phyloP scores from a whole-genome alignment of 1,140 invertebrate genomes.

The Drosophila ambigua region DNA sequence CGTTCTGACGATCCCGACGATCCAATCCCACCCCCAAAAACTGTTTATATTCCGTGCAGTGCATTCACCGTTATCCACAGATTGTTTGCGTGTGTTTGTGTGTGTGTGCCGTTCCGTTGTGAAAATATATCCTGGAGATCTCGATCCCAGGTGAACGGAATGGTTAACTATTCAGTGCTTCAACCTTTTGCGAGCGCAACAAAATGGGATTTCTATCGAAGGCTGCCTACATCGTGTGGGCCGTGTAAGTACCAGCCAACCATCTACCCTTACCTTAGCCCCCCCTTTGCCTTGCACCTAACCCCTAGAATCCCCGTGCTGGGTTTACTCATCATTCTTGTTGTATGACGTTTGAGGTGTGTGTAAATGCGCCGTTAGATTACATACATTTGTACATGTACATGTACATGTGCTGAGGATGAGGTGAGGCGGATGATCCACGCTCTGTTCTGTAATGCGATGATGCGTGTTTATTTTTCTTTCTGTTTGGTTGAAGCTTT shows the following conservation, averaged over 20 bases:
- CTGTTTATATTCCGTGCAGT: conserved; percentile 1
- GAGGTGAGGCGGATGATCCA: too few relatives aligned
- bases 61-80: too few relatives aligned
- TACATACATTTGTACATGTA: too few relatives aligned
- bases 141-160: conserved; percentile 32
- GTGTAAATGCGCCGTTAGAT: too few relatives aligned
- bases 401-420: too few relatives aligned
- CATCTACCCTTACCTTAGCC: too few relatives aligned
- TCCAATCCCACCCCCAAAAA: background rate
- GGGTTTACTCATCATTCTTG: conserved; percentile 2
- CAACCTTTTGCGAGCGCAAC: conserved; percentile 48
- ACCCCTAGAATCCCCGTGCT: conserved; percentile 2
- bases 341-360: too few relatives aligned
- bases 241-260: conserved; percentile 87
- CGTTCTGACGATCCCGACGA: background rate
- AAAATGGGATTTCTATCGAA: conserved; percentile 89
- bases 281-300: background rate
- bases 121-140: conserved; percentile 7
- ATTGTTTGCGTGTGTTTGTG: background rate
- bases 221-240: conserved; percentile 89
- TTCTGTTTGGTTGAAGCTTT: too few relatives aligned
- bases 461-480: too few relatives aligned
- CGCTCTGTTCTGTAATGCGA: too few relatives aligned
- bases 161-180: conserved; percentile 48
- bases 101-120: conserved; percentile 5